Conservation (phyloP, 2,797 vertebrate genomes). For the Tokudaia tokunoshimensis region DNA sequence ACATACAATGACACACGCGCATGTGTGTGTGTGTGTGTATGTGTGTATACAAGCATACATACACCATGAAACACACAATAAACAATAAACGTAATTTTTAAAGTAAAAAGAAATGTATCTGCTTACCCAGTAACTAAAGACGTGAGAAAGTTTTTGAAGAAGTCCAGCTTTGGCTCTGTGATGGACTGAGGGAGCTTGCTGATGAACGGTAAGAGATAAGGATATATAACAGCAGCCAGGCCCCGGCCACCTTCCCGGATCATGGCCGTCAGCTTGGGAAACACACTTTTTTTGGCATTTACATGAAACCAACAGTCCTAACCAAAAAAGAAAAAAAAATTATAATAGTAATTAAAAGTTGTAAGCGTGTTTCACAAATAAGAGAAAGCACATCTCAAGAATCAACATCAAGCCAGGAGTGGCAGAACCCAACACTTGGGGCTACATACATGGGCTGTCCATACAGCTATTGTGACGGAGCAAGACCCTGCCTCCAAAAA, state of each 20-base stretch:
- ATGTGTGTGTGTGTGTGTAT: too few species aligned
- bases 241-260: slow-evolving; percentile 95
- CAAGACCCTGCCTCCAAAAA: background rate
- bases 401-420: background rate
- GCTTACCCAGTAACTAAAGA: slow-evolving; percentile 93
- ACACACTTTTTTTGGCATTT: slow-evolving; percentile 94
- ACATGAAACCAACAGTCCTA: slow-evolving; percentile 98
- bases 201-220: slow-evolving; percentile 96
- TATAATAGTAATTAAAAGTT: background rate
- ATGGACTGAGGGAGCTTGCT: slow-evolving; percentile 93
- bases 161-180: slow-evolving; percentile 92
- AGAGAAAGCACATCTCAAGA: background rate
- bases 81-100: background rate
- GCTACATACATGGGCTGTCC: too few species aligned
- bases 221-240: slow-evolving; percentile 94
- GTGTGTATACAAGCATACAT: background rate
- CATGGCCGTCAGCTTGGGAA: slow-evolving; percentile 95
- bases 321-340: slow-evolving; percentile 66
- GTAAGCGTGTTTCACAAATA: slow-evolving; percentile 33
- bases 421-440: background rate
- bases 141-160: slow-evolving; percentile 93
- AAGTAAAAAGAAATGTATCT: background rate
- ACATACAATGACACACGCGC: background rate
- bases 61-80: background rate
- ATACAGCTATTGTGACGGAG: background rate